Percentiles rank a stretch among this genome's conserved stretches.
These are phyloP conservation scores for Telenomus remus DNA, from an alignment of 1,140 invertebrate genomes.

Conservation along the genomic window DNA sequence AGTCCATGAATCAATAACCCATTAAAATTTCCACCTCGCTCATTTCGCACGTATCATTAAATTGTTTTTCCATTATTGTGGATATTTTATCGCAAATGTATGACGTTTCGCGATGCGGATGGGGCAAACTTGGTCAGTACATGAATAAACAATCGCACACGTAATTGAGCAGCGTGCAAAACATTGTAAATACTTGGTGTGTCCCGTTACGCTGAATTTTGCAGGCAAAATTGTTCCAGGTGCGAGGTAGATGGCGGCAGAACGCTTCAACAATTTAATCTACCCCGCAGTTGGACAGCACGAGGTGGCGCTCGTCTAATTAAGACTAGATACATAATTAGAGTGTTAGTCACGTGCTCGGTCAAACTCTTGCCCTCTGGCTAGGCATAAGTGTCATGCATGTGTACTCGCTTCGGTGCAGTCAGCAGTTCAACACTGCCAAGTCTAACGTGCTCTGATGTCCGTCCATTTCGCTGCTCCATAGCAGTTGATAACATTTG, in stretches of 20 bases:
- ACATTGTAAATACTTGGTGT: slow-evolving; percentile 41
- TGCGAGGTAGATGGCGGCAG: slow-evolving; percentile 30
- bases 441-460: slow-evolving; percentile 42
- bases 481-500: too few relatives aligned
- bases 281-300: slow-evolving; percentile 47
- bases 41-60: too few relatives aligned
- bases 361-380: slow-evolving; percentile 61
- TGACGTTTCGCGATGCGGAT: too few relatives aligned
- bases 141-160: too few relatives aligned
- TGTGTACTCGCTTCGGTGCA: slow-evolving; percentile 50
- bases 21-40: too few relatives aligned
- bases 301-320: slow-evolving; percentile 67
- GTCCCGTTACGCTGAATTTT: slow-evolving; percentile 23
- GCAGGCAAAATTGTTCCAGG: slow-evolving; percentile 33
- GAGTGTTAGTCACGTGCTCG: slow-evolving; percentile 72
- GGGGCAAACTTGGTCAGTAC: too few relatives aligned
- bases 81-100: too few relatives aligned
- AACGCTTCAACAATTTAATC: slow-evolving; percentile 48
- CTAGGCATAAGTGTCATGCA: slow-evolving; percentile 64
- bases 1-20: too few relatives aligned
- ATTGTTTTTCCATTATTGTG: too few relatives aligned
- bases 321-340: slow-evolving; percentile 74
- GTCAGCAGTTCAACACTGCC: slow-evolving; percentile 58
- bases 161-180: slow-evolving; percentile 4
- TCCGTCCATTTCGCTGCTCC: slow-evolving; percentile 18